These are phyloP conservation scores for Vicugna pacos DNA, from an alignment of 2,113 vertebrate species.

Conservation along the genomic window DNA sequence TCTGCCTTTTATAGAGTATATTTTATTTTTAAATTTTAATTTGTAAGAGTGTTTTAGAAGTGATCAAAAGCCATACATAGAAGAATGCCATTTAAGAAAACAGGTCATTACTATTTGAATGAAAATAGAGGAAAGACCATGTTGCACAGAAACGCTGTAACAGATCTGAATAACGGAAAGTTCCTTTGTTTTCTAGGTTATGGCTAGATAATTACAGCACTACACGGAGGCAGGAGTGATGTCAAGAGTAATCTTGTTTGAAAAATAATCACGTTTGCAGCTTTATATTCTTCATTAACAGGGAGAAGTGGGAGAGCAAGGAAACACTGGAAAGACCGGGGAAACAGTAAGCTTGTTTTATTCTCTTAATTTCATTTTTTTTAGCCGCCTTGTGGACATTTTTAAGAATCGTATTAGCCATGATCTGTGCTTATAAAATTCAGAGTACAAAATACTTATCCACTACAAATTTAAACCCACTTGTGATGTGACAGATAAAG, in stretches of 20 bases:
- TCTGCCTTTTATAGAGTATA: neutral
- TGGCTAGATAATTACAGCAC: conserved; percentile 8
- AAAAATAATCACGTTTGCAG: conserved; percentile 67
- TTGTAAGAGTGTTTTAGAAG: conserved; percentile 16
- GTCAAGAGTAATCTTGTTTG: conserved; percentile 28
- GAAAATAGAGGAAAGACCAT: neutral
- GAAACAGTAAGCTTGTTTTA: conserved; percentile 91
- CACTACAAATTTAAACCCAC: neutral
- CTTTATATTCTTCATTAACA: conserved; percentile 84
- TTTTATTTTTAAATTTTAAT: neutral
- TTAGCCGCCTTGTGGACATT: neutral
- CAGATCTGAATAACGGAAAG: conserved; percentile 7
- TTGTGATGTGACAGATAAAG: neutral
- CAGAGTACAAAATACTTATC: neutral
- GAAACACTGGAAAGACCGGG: conserved; percentile 94
- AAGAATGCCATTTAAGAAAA: conserved; percentile 4
- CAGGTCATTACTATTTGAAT: neutral
- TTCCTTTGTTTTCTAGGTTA: neutral
- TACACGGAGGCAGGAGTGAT: conserved; percentile 1
- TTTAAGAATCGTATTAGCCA: conserved; percentile 2
- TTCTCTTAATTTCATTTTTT: conserved; percentile 71
- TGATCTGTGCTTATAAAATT: neutral
- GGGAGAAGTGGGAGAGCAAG: conserved; percentile 96
- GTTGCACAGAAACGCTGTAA: neutral
- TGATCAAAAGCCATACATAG: neutral